phyloP scores from a whole-genome alignment of 2,113 vertebrate genomes.

The Pimephales promelas region DNA sequence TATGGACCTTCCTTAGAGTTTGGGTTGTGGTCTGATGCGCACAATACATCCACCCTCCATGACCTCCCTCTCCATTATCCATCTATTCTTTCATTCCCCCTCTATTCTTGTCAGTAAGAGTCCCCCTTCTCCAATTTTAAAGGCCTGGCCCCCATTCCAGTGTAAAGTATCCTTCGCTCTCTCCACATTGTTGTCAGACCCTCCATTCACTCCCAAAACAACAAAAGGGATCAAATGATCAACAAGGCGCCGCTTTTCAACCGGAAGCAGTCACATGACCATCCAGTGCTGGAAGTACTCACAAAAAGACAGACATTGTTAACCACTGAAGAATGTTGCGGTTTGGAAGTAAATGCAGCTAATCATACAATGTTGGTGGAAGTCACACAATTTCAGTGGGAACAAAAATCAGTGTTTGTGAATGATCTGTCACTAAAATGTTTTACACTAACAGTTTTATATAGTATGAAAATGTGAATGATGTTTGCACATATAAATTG shows the following conservation, averaged over 20 bases:
- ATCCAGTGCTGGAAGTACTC: constrained; percentile 49
- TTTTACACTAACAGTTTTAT: not conserved
- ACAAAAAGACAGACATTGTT: constrained; percentile 22
- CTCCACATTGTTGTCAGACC: constrained; percentile 65
- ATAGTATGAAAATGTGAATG: not conserved
- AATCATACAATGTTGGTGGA: no score
- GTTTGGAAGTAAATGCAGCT: not conserved
- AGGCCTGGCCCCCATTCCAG: constrained; percentile 46
- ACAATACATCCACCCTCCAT: constrained; percentile 59
- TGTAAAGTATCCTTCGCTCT: constrained; percentile 71
- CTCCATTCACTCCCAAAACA: constrained; percentile 52
- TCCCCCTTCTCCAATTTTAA: constrained; percentile 38
- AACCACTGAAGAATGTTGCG: not conserved
- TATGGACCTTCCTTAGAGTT: constrained; percentile 41
- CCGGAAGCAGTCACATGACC: constrained; percentile 64
- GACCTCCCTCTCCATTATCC: constrained; percentile 61
- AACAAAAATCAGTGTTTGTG: not conserved
- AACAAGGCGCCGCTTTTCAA: constrained; percentile 70
- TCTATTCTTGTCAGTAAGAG: constrained; percentile 55
- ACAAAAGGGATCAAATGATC: constrained; percentile 75
- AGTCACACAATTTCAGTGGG: no score
- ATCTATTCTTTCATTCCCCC: constrained; percentile 24
- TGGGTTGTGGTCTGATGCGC: constrained; percentile 69
- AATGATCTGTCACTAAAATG: no score
- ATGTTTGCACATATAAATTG: not conserved